These are phyloP conservation scores for Nomada ruficornis DNA, from an alignment of 2,888 invertebrate genomes.

Conservation along the genomic window DNA sequence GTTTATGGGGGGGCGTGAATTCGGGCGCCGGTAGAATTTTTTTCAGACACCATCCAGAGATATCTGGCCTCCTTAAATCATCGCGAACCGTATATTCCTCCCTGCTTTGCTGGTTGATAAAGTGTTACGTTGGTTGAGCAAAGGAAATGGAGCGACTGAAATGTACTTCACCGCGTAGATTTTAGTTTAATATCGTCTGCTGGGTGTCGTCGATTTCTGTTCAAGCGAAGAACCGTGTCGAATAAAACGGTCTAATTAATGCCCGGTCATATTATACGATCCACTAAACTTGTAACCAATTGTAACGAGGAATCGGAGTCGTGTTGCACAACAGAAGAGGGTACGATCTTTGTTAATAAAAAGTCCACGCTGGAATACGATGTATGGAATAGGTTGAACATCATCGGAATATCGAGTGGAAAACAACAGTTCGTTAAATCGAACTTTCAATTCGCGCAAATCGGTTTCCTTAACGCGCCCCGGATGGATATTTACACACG, in stretches of 20 bases:
- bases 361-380: background rate
- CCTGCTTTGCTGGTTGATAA: background rate
- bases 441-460: background rate
- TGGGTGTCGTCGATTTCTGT: too few species aligned
- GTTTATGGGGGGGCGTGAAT: constrained; percentile 10
- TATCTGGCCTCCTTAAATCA: constrained; percentile 5
- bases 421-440: constrained; percentile 7
- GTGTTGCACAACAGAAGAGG: background rate
- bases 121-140: background rate
- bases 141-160: background rate
- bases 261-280: too few species aligned
- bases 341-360: background rate
- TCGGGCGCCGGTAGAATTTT: constrained; percentile 15
- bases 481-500: background rate
- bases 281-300: too few species aligned
- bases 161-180: background rate
- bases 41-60: background rate
- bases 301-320: too few species aligned
- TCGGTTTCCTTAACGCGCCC: background rate
- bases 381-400: background rate
- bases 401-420: background rate
- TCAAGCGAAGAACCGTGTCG: too few species aligned
- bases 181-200: too few species aligned
- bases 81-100: background rate
- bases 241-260: too few species aligned